phyloP scores from a whole-genome alignment of 2,797 vertebrate species.

The Lophius americanus region DNA sequence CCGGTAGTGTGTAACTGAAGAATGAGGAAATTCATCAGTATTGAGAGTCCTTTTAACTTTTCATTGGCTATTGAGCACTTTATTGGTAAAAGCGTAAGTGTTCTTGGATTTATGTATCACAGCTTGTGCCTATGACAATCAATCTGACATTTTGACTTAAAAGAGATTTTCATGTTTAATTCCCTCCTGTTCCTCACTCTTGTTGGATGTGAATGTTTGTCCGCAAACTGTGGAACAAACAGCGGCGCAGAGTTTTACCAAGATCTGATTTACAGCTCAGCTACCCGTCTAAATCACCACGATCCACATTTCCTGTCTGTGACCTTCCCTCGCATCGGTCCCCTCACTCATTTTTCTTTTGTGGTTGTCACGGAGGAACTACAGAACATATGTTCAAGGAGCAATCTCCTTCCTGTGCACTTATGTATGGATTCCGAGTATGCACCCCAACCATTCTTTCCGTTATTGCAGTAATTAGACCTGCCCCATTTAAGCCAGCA shows the following conservation, averaged over 20 bases:
- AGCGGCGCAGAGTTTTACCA: slow-evolving; percentile 55
- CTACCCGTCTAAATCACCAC: slow-evolving; percentile 58
- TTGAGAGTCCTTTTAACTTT: slow-evolving; percentile 34
- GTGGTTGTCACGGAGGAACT: slow-evolving; percentile 66
- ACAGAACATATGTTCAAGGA: slow-evolving; percentile 64
- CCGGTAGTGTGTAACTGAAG: slow-evolving; percentile 32
- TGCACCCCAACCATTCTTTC: slow-evolving; percentile 52
- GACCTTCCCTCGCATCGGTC: slow-evolving; percentile 61
- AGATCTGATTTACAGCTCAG: slow-evolving; percentile 57
- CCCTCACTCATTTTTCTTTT: slow-evolving; percentile 65
- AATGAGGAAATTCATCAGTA: slow-evolving; percentile 22
- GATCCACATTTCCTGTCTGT: slow-evolving; percentile 68
- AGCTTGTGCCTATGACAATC: slow-evolving; percentile 4
- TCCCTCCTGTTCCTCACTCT: slow-evolving; percentile 6
- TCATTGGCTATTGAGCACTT: slow-evolving; percentile 16
- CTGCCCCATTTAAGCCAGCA: slow-evolving; percentile 72
- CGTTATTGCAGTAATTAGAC: slow-evolving; percentile 76
- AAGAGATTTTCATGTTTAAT: slow-evolving; percentile 9
- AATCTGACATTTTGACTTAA: slow-evolving; percentile 18
- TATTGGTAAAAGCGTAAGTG: slow-evolving; percentile 17
- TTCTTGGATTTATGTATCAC: slow-evolving; percentile 38
- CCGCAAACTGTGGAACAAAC: slow-evolving; percentile 25
- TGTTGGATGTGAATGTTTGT: slow-evolving; percentile 4
- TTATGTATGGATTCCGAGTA: slow-evolving; percentile 68
- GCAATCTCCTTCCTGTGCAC: slow-evolving; percentile 50